Evolutionary conservation across 1,140 invertebrate genomes (phyloP), one percentile per base, ranked within the genome.

Genomic region (Drosophila virilis): DNA sequence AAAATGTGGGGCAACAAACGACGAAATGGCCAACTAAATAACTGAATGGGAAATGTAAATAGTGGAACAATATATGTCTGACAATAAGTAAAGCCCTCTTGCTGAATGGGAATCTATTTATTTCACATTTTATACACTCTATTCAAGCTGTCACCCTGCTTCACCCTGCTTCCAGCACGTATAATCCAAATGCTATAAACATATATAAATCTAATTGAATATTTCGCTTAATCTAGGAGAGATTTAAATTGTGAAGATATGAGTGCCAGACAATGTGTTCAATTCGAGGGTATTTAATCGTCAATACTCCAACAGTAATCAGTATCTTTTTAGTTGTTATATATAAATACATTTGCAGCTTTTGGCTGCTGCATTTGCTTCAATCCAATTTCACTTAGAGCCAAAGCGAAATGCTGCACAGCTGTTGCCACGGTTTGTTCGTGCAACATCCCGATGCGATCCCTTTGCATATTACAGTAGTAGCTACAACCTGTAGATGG

Each of bases 401-500:
- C 28, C 43, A 17, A 32, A 59, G 33, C 10, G 6, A 48, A 33
- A 28, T 1, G 8, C 33, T 35, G 9, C 61, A 50, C 42, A 51
- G 33, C 69, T 66, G 54, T 42, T 57, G 12, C 17, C 28, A 6
- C 33, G 22, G 22, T 5, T 28, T 5, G 4, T 5, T 28, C 22
- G 40, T 54, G 66, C 37, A 15, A 52, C 38, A 40, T 38, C 4
- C 45, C 45, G 57, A 8, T 38, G 51, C 2, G 33, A 54, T 28
- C 38, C 38, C 9, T 59, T 59, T 67, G 46, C 40, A 33, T 72
- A 45, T 28, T 48, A 38, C 32, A 40, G 33, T 57, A 12, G 5
- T 22, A 52, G 45, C 17, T 48, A 4, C 61, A 58, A 71, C 61
- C 69, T 65, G 69, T 58, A 43, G 43, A 33, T n/a, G 60, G 54